Conservation (phyloP, 2,797 vertebrate genomes). For the Meriones psammophilus region DNA sequence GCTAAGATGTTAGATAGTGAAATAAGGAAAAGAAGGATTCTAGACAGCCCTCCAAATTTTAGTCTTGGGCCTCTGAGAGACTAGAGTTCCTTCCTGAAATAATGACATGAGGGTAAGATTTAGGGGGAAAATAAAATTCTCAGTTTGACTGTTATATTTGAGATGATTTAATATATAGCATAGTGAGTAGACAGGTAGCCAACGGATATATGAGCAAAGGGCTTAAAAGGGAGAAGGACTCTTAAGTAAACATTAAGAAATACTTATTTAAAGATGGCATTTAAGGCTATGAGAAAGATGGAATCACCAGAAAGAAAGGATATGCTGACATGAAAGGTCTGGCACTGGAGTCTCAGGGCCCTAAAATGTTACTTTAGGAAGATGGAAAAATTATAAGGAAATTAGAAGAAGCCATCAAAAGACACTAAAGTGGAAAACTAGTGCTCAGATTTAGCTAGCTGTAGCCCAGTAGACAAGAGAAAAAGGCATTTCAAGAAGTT, state of each 20-base stretch:
- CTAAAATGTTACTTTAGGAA: neutral
- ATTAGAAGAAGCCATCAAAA: neutral
- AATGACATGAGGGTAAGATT: neutral
- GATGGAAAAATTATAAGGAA: neutral
- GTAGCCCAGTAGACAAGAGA: neutral
- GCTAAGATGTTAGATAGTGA: neutral
- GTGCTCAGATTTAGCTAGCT: neutral
- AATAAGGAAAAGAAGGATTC: neutral
- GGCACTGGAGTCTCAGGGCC: neutral
- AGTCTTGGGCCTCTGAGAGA: neutral
- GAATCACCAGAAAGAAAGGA: neutral
- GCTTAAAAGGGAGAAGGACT: neutral
- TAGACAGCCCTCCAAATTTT: neutral
- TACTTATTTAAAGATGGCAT: neutral
- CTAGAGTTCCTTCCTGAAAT: neutral
- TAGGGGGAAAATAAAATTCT: neutral
- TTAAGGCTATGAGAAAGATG: neutral
- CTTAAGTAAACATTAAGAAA: neutral
- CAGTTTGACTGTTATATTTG: neutral
- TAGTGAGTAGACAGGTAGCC: neutral
- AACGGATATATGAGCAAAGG: neutral
- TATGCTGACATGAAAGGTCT: neutral
- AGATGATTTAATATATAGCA: neutral
- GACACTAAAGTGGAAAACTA: neutral
- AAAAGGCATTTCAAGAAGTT: neutral